These are phyloP conservation scores for Paramormyrops kingsleyae DNA, from an alignment of 2,113 vertebrate species.

Conservation along the genomic window DNA sequence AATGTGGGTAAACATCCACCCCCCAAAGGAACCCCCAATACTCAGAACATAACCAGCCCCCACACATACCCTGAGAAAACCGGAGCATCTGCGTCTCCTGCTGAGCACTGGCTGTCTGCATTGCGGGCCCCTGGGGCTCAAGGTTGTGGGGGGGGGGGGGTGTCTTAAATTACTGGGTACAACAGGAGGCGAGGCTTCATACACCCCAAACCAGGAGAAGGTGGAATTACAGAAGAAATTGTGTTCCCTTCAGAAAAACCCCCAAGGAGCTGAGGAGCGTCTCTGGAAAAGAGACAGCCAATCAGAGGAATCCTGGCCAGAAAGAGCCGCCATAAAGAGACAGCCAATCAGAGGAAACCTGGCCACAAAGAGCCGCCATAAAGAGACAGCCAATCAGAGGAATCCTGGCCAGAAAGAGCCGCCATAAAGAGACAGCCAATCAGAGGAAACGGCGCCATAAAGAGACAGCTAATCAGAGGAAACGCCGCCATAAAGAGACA, in stretches of 20 bases:
- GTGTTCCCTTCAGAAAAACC: neutral
- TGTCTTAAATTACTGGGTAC: neutral
- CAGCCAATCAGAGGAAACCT: neutral
- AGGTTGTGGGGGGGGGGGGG: neutral
- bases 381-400: neutral
- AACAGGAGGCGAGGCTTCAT: neutral
- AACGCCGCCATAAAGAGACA: neutral
- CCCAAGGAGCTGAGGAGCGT: neutral
- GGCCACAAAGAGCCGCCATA: neutral
- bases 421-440: neutral
- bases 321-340: neutral
- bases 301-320: neutral
- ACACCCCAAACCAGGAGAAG: neutral
- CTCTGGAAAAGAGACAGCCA: neutral
- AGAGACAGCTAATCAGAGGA: no score
- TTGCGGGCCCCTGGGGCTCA: neutral
- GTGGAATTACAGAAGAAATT: neutral
- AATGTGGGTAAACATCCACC: neutral
- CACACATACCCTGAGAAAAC: neutral
- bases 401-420: neutral
- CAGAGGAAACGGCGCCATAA: neutral
- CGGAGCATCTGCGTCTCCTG: neutral
- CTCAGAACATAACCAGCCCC: neutral
- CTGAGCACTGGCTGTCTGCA: neutral
- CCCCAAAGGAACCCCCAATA: neutral